Percentiles rank a stretch among this genome's conserved stretches.
phyloP scores from a whole-genome alignment of 2,113 vertebrate species.

The Ursus arctos region DNA sequence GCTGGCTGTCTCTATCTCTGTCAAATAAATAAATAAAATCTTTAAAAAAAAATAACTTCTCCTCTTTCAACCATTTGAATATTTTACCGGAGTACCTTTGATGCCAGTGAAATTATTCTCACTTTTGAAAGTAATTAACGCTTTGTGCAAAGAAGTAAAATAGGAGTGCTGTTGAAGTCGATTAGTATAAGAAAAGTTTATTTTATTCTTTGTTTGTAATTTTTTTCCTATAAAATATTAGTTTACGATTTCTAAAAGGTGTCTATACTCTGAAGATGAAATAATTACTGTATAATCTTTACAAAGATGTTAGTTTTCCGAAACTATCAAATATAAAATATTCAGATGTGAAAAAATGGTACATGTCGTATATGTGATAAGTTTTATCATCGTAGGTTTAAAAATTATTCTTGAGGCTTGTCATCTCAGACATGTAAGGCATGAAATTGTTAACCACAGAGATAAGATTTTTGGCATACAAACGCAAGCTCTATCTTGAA shows the following conservation, averaged over 20 bases:
- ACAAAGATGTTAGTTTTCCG: conserved; percentile 45
- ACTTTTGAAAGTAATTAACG: not conserved
- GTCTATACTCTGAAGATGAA: not conserved
- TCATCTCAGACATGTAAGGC: conserved; percentile 29
- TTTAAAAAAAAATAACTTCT: not conserved
- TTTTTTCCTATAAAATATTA: not conserved
- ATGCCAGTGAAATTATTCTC: conserved; percentile 22
- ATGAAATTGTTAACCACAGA: not conserved
- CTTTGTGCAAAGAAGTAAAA: not conserved
- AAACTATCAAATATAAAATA: not conserved
- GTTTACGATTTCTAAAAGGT: not conserved
- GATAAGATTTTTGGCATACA: not conserved
- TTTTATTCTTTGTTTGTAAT: not conserved
- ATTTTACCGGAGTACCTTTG: not conserved
- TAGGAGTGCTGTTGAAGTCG: not conserved
- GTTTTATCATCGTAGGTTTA: not conserved
- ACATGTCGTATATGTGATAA: not conserved
- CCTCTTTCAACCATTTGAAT: not conserved
- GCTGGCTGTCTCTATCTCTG: no score
- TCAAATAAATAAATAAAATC: no score
- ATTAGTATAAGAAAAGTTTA: not conserved
- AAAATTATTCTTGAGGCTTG: not conserved
- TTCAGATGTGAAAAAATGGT: conserved; percentile 38
- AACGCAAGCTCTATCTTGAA: not conserved
- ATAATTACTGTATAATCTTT: not conserved